Evolutionary conservation across 2,113 vertebrate species (phyloP).

Genomic region (Todiramphus chloris): DNA sequence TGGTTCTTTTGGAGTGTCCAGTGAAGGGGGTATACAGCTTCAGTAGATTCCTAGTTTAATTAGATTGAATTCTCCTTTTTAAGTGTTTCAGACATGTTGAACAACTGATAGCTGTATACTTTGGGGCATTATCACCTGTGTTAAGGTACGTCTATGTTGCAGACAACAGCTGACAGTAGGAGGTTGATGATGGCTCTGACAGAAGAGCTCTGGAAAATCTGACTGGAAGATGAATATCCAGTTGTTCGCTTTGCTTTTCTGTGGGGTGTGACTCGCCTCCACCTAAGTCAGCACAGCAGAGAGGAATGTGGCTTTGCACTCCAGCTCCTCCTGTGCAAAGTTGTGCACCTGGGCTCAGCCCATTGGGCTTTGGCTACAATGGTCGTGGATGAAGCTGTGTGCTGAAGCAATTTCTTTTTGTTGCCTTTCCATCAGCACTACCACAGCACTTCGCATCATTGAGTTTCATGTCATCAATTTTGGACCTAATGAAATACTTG

Average conservation of each 20-base stretch:
- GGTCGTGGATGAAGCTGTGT: neutral
- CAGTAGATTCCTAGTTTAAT: neutral
- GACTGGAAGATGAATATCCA: neutral
- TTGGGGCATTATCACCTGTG: neutral
- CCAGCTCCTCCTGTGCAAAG: neutral
- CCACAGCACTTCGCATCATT: neutral
- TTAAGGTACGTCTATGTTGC: neutral
- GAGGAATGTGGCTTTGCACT: neutral
- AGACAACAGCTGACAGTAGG: neutral
- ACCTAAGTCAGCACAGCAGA: neutral
- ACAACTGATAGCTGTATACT: neutral
- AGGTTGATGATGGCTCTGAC: neutral
- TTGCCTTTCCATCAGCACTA: neutral
- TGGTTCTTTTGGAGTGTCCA: neutral
- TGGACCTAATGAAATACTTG: neutral
- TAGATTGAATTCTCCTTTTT: slow-evolving; percentile 30
- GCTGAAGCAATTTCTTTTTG: neutral
- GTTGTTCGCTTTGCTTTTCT: neutral
- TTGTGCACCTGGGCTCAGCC: neutral
- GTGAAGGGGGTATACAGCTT: neutral
- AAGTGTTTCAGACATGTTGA: neutral
- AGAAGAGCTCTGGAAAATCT: neutral
- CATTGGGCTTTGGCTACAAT: rapidly evolving
- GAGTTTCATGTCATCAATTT: neutral
- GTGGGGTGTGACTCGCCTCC: neutral